Base-by-base conservation (phyloP, 2,888 invertebrate species). In the Anorthoa munda region DNA sequence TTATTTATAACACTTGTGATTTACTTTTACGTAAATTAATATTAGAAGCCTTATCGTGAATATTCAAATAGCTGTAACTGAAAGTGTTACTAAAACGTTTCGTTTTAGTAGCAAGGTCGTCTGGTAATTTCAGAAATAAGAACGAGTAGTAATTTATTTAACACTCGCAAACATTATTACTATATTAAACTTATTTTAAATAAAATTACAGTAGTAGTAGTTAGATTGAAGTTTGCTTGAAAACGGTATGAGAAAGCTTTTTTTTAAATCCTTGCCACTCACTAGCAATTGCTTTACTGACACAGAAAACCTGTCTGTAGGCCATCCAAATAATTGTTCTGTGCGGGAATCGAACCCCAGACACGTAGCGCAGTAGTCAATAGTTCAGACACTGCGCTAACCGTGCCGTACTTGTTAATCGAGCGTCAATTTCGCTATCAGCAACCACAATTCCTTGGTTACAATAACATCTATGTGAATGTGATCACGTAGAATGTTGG, bases 101-200 rank as follows among this genome's bases (percentile, higher is more conserved):
- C 46, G 55, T 66, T 59, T 64, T 31, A 59, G 48, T 45, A 46
- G 18, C 61, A 75, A 75, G 56, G 77, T 63, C 51, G 51, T 63
- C 61, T 70, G 13, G 46, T 18, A 58, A 53, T 59, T 70, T 59
- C 21, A 58, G 39, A 53, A 74, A 63, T 63, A 59, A 48, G 21
- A 17, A n/a, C 26, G 21, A 53, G 39, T 53, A 50, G 48, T 13
- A 66, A 74, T 73, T 73, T 63, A 73, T 66, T 66, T 53, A 23
- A 46, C 21, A 46, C 23, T 46, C 18, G 4, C 50, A 75, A 56
- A 61, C 17, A 56, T 77, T 61, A 39, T 56, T 51, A 31, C 55
- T 53, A 12, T 39, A 18, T 39, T 66, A n/a, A 66, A 59, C 0
- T 3, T 11, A 5, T 46, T 50, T n/a, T 4, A 17, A 39, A 46